These are phyloP conservation scores for Sarcoramphus papa DNA, from an alignment of 2,797 vertebrate genomes.

Conservation along the genomic window DNA sequence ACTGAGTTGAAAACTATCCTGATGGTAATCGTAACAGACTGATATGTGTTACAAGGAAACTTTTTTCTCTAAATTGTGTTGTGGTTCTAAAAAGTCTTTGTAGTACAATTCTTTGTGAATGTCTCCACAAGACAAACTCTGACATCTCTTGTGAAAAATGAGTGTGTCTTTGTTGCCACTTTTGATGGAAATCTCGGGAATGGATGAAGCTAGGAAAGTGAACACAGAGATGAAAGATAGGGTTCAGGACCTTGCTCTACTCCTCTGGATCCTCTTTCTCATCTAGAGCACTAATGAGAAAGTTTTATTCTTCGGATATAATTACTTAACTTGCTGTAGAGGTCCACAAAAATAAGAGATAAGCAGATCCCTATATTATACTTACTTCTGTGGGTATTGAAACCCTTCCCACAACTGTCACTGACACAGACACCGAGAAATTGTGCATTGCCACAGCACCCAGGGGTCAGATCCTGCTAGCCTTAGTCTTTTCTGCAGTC, in stretches of 20 bases:
- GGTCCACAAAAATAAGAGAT: background rate
- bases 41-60: background rate
- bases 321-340: background rate
- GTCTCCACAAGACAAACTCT: background rate
- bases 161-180: background rate
- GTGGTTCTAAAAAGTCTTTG: background rate
- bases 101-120: background rate
- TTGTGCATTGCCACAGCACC: background rate
- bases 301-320: background rate
- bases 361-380: background rate
- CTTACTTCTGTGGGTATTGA: background rate
- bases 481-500: background rate
- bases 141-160: background rate
- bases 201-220: background rate
- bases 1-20: background rate
- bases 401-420: background rate
- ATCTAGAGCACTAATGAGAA: background rate
- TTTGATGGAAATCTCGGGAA: background rate
- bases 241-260: background rate
- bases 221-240: background rate
- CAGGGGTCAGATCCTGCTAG: background rate
- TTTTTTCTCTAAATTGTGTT: background rate
- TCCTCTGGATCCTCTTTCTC: background rate
- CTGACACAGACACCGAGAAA: background rate
- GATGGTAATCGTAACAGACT: background rate